Base-by-base conservation (phyloP, 1,140 invertebrate genomes). In the Procambarus clarkii region DNA sequence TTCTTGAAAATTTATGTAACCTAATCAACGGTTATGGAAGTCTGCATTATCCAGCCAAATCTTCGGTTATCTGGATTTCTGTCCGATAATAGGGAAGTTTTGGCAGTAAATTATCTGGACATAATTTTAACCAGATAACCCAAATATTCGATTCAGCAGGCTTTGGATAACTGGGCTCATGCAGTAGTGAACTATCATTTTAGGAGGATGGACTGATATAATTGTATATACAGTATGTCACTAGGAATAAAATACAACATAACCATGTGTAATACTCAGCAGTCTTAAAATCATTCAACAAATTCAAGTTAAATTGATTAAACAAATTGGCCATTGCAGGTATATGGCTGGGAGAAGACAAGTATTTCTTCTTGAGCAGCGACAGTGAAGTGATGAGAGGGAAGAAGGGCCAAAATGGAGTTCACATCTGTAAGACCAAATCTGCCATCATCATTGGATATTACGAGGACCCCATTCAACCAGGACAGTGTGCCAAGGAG, bases 401-500 rank as follows among this genome's bases (percentile, higher is more conserved):
- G 44, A 91, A 86, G 83, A 91, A 91, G 34, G 89, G 64, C 3
- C 50, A 69, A 48, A 50, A 64, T 48, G 89, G 89, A 24, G 44
- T 91, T 34, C 82, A 86, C 50, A 74, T 81, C 8, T 60, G 69
- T 8, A 91, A 76, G 82, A 91, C 89, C 8, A 45, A 46, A 11
- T 69, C 69, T 45, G 69, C 69, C 64, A 60, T 91, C 45, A 69
- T 91, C 5, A 71, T 91, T 3, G 82, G 77, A 18, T 83, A 74
- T 77, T 91, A 91, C 48, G 83, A 86, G 15, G 83, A 91, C n/a
- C 83, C 71, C 46, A 77, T 77, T 21, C 74, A 85, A 46, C 48
- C 79, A 9, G 76, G 74, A n/a, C n/a, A 79, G 45, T 91, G 89
- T 78, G 81, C 82, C 24, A 80, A 46, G 21, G 64, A 86, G 60